Evolutionary conservation across 2,113 vertebrate species (phyloP).

Genomic region (Rafetus swinhoei): DNA sequence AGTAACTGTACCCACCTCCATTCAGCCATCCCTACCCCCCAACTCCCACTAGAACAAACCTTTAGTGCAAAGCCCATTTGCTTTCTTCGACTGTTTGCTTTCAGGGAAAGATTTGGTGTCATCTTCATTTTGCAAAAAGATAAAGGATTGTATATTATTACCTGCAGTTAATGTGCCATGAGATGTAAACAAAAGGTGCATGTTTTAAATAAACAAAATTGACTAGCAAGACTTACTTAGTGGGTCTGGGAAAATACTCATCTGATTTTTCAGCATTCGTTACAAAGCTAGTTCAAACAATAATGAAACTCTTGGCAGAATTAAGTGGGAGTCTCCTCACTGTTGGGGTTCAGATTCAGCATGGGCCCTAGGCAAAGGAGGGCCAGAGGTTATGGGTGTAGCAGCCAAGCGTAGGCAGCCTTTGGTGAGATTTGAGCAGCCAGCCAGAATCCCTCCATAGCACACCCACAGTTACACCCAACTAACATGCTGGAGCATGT

Average conservation of each 20-base stretch:
- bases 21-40: background rate
- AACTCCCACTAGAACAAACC: background rate
- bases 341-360: background rate
- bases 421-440: background rate
- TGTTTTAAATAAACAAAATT: background rate
- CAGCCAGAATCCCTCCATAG: background rate
- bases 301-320: background rate
- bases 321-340: background rate
- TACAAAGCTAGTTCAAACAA: background rate
- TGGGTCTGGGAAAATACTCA: background rate
- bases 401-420: background rate
- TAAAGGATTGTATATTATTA: fast-evolving
- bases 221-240: background rate
- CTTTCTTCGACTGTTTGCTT: fast-evolving
- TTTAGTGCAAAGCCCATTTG: background rate
- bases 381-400: background rate
- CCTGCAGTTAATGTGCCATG: background rate
- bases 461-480: background rate
- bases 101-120: background rate
- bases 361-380: background rate
- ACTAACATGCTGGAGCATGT: background rate
- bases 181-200: background rate
- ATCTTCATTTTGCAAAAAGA: fast-evolving
- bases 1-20: background rate
- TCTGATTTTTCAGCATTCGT: background rate